Percentiles rank a stretch among this genome's conserved stretches.
Evolutionary conservation across 2,888 invertebrate genomes (phyloP).

Genomic region (Nudaria mundana): DNA sequence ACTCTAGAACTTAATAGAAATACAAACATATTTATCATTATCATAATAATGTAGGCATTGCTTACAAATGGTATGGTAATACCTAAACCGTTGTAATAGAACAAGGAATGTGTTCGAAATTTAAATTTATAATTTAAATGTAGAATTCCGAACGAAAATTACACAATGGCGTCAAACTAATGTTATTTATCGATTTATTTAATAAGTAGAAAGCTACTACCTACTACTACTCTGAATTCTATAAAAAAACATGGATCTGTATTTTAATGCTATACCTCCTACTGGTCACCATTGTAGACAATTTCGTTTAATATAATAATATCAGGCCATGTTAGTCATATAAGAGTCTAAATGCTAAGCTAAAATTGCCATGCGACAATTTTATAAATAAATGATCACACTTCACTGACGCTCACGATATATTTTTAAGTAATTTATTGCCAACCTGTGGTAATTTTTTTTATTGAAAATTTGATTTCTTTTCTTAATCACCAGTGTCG

Average conservation of each 20-base stretch:
- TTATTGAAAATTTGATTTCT: slow-evolving; percentile 34
- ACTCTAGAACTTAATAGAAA: too few relatives aligned
- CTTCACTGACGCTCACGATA: slow-evolving; percentile 20
- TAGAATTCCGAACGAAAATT: slow-evolving; percentile 21
- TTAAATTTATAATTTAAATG: slow-evolving; percentile 21
- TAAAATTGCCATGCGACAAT: slow-evolving; percentile 10
- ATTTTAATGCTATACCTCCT: slow-evolving; percentile 34
- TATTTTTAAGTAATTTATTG: slow-evolving; percentile 35
- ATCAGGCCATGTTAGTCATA: neutral
- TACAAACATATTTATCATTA: too few relatives aligned
- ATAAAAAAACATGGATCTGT: slow-evolving; percentile 18
- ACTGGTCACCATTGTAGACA: slow-evolving; percentile 21
- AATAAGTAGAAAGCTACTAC: slow-evolving; percentile 29
- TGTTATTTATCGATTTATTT: slow-evolving; percentile 24
- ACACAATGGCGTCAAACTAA: slow-evolving; percentile 30
- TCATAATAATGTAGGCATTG: too few relatives aligned
- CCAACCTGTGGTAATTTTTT: slow-evolving; percentile 25
- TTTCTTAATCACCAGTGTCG: slow-evolving; percentile 17
- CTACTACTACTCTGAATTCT: slow-evolving; percentile 18
- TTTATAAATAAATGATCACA: slow-evolving; percentile 29
- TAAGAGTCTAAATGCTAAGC: slow-evolving; percentile 6
- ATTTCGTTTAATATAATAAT: slow-evolving; percentile 4
- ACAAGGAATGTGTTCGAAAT: slow-evolving; percentile 24
- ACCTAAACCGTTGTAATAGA: too few relatives aligned
- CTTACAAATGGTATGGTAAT: too few relatives aligned